Percentiles rank a stretch among this genome's conserved stretches.
Evolutionary conservation across 2,797 vertebrate species (phyloP).

Genomic region (Sphenopsis melanotis): DNA sequence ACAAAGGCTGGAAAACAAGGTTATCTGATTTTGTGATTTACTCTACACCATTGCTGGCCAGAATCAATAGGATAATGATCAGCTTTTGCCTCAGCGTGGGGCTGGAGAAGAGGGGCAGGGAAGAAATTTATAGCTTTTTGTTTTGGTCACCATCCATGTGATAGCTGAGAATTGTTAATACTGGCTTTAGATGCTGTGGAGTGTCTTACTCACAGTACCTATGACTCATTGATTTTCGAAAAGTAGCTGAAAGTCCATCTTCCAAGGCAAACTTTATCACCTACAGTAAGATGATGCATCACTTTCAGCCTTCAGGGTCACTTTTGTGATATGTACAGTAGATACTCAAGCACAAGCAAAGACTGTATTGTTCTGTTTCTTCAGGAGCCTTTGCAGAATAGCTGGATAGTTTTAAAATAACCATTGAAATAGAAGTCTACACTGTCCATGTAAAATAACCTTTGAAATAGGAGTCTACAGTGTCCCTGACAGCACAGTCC

Average conservation of each 20-base stretch:
- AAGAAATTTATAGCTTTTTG: not conserved
- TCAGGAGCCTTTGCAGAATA: not conserved
- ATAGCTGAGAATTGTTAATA: not conserved
- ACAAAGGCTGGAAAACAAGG: conserved; percentile 64
- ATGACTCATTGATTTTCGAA: not conserved
- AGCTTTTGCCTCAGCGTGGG: not conserved
- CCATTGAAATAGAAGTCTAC: not conserved
- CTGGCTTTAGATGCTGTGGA: not conserved
- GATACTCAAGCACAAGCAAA: not conserved
- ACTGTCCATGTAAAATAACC: not conserved
- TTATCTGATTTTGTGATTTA: conserved; percentile 66
- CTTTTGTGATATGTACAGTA: not conserved
- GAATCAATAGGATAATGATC: conserved; percentile 70
- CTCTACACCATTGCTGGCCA: not conserved
- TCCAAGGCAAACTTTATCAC: not conserved
- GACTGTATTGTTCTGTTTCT: not conserved
- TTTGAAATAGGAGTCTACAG: not conserved
- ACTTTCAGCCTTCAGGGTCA: not conserved
- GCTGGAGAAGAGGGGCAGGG: not conserved
- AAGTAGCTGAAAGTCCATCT: not conserved
- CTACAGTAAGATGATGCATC: not conserved
- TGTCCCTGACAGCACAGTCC: not conserved
- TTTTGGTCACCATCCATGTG: not conserved
- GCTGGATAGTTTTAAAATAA: not conserved
- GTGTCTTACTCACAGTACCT: not conserved